phyloP scores from a whole-genome alignment of 2,888 invertebrate species.

The Malthinus flaveolus region DNA sequence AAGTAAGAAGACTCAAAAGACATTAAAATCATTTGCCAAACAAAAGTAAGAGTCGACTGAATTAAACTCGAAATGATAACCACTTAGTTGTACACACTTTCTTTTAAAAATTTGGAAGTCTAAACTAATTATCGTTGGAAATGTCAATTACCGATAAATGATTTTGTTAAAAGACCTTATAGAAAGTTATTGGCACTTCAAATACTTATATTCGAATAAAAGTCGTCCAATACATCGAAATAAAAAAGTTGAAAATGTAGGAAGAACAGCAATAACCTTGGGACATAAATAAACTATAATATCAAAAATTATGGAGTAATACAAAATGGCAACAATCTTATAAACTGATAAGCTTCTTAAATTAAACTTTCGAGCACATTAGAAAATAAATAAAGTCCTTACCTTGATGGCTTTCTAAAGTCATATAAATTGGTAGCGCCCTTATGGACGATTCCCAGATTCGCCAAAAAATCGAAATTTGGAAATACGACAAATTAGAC shows the following conservation, averaged over 20 bases:
- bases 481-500: neutral
- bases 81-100: no score
- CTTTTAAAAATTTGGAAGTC: no score
- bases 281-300: neutral
- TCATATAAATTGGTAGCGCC: constrained; percentile 95
- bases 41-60: no score
- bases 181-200: no score
- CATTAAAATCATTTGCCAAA: no score
- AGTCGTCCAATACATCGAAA: neutral
- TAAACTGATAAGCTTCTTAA: constrained; percentile 1
- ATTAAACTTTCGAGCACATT: neutral
- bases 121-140: no score
- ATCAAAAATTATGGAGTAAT: neutral
- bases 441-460: constrained; percentile 72
- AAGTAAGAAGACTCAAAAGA: no score
- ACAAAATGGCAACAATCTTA: constrained; percentile 6
- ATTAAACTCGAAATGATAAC: no score
- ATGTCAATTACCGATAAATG: no score
- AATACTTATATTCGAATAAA: no score
- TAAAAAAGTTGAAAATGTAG: neutral
- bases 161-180: no score
- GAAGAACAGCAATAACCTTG: neutral
- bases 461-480: constrained; percentile 23
- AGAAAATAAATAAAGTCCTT: constrained; percentile 49
- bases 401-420: constrained; percentile 94